Percentiles rank a stretch among this genome's conserved stretches.
Evolutionary conservation across 2,888 invertebrate genomes (phyloP).

Genomic region (Dorcus hopei): DNA sequence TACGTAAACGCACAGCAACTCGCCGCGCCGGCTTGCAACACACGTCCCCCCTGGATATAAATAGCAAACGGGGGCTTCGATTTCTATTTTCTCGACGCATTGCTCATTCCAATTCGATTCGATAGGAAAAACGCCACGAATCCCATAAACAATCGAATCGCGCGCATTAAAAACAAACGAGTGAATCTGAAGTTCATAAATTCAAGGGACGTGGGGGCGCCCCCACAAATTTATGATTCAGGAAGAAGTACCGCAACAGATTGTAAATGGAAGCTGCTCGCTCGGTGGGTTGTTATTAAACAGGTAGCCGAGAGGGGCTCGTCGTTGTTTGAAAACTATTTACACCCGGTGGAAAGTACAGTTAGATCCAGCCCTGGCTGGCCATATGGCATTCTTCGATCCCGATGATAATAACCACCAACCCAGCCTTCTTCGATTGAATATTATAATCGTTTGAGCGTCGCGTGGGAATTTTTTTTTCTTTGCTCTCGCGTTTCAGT

Average conservation of each 20-base stretch:
- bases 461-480: background rate
- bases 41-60: background rate
- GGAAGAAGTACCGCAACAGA: constrained; percentile 12
- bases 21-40: no score
- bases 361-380: background rate
- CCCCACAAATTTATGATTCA: background rate
- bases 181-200: no score
- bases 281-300: background rate
- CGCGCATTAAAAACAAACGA: background rate
- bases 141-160: constrained; percentile 10
- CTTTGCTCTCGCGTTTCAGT: background rate
- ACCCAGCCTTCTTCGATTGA: background rate
- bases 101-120: constrained; percentile 16
- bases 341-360: background rate
- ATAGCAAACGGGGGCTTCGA: constrained; percentile 18
- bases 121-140: constrained; percentile 1
- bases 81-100: constrained; percentile 21
- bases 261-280: constrained; percentile 11
- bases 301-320: background rate
- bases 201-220: no score
- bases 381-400: constrained; percentile 1
- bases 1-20: no score
- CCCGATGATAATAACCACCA: background rate
- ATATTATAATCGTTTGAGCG: background rate
- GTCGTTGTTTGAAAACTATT: background rate